Conservation (phyloP, 2,888 invertebrate species). For the Macrosiphum euphorbiae region DNA sequence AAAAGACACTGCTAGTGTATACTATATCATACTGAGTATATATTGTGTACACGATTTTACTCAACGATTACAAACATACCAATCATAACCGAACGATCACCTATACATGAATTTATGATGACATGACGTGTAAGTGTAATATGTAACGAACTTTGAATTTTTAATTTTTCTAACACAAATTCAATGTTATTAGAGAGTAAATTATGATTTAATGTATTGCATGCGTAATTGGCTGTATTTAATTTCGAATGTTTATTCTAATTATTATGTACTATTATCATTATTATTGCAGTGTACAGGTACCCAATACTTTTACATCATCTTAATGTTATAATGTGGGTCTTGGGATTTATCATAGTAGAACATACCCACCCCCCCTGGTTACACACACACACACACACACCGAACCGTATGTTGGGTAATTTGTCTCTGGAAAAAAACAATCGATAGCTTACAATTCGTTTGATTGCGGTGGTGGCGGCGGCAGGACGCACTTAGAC, state of each 20-base stretch:
- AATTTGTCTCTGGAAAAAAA: slow-evolving; percentile 25
- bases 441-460: slow-evolving; percentile 50
- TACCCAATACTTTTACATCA: not conserved
- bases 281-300: not conserved
- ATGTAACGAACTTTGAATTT: not conserved
- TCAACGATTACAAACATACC: not conserved
- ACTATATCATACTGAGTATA: no score
- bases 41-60: no score
- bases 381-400: not conserved
- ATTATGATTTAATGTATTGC: not conserved
- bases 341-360: not conserved
- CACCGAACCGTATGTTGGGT: not conserved
- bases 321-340: not conserved
- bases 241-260: not conserved
- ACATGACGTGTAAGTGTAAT: no score
- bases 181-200: not conserved
- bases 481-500: not conserved
- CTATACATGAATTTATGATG: not conserved
- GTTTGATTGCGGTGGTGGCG: slow-evolving; percentile 26
- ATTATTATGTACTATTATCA: not conserved
- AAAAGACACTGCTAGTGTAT: not conserved
- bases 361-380: not conserved
- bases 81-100: not conserved
- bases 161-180: not conserved
- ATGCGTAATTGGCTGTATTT: not conserved